Conservation (phyloP, 2,113 vertebrate genomes). For the Steatornis caripensis region DNA sequence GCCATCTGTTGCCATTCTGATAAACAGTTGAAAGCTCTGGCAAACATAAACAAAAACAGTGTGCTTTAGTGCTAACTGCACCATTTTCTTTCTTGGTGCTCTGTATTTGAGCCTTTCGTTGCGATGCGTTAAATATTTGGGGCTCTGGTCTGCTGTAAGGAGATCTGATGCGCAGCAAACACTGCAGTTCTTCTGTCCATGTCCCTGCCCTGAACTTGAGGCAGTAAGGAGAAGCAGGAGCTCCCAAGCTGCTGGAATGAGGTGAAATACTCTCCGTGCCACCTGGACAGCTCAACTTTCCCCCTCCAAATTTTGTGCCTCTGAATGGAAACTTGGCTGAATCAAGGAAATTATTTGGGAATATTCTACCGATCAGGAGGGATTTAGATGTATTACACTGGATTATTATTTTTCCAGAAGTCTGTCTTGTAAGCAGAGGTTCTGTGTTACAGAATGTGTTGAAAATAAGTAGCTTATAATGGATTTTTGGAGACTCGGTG, state of each 20-base stretch:
- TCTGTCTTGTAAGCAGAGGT: conserved; percentile 11
- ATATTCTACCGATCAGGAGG: conserved; percentile 33
- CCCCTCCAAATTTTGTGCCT: background rate
- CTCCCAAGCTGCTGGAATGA: background rate
- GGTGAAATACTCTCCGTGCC: conserved; percentile 31
- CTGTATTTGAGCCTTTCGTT: background rate
- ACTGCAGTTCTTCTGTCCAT: background rate
- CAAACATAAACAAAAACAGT: conserved; percentile 53
- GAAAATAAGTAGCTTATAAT: conserved; percentile 65
- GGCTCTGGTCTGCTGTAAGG: background rate
- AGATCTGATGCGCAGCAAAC: background rate
- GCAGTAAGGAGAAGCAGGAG: background rate
- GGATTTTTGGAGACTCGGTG: conserved; percentile 13
- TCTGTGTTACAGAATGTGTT: conserved; percentile 35
- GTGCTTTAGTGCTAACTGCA: conserved; percentile 12
- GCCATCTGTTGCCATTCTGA: conserved; percentile 72
- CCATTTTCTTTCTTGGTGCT: conserved; percentile 32
- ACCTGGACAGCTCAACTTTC: conserved; percentile 23
- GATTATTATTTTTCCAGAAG: conserved; percentile 71
- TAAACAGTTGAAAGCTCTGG: conserved; percentile 67
- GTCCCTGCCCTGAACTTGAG: background rate
- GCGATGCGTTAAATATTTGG: background rate
- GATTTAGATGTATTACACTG: conserved; percentile 59
- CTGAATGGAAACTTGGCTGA: conserved; percentile 52
- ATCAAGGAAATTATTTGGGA: background rate